Evolutionary conservation across 2,113 vertebrate genomes (phyloP), one percentile per base, ranked within the genome.

Genomic region (Tragelaphus buxtoni): DNA sequence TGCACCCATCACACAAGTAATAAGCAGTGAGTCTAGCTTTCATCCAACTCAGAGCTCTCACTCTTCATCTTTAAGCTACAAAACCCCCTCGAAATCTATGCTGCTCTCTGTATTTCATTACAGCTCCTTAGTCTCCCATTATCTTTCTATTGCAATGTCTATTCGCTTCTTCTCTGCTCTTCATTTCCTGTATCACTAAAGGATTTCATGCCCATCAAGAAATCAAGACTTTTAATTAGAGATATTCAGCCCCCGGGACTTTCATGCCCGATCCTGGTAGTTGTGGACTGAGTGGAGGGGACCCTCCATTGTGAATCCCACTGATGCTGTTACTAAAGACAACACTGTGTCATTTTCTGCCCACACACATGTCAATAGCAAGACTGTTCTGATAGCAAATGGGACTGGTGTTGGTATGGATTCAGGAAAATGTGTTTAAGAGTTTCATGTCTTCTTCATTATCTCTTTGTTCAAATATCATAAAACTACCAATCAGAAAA

Each of bases 331-430:
- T 58, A 39, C 53, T 74, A 49, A 49, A 26, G 24, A 61, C 7
- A 49, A 4, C 7, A 7, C 0, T n/a, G 9, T 5, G 5, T 10
- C 13, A 0, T 49, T 2, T 35, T 39, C 47, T 69, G 42, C 28
- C 55, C 24, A 20, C 13, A 32, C 13, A 12, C 3, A 10, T 3
- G 24, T 32, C 45, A 53, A 39, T 13, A 53, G 58, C 13, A 6
- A 51, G 39, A 26, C 9, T 55, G 6, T 1, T 58, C 14, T 26
- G 24, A 56, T 4, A 9, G 80, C 76, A 51, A 3, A 0, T 1
- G 22, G 45, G 28, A 17, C 17, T 55, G 32, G 8, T 26, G 39
- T 24, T 14, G 32, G 28, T 2, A 10, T 1, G 28, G 81, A 51
- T 1, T 35, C 9, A 53, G 12, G 42, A 51, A 58, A 77, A 2